Percentiles rank a stretch among this genome's conserved stretches.
These are phyloP conservation scores for Heliconius himera DNA, from an alignment of 1,140 invertebrate species.

Conservation along the genomic window DNA sequence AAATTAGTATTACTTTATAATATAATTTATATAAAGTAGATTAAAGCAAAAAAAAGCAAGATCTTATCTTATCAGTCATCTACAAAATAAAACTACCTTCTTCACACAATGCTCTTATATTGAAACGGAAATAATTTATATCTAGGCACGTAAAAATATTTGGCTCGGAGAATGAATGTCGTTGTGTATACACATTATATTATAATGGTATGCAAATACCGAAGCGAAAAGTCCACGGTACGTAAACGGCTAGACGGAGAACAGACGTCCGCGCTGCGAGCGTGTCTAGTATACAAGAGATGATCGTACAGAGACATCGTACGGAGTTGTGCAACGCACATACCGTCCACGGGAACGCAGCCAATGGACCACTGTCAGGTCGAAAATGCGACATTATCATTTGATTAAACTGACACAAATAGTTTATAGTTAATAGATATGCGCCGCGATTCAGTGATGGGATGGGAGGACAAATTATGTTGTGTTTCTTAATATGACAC, in stretches of 20 bases:
- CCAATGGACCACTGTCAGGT: constrained; percentile 58
- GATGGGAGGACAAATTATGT: constrained; percentile 17
- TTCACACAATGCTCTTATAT: constrained; percentile 17
- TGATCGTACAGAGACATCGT: constrained; percentile 56
- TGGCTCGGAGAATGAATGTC: constrained; percentile 62
- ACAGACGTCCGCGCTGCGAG: constrained; percentile 59
- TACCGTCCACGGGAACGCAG: constrained; percentile 64
- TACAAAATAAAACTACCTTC: not conserved
- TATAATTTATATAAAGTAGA: not conserved
- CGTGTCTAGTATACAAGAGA: constrained; percentile 61
- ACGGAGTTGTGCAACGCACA: constrained; percentile 67
- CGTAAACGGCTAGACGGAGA: constrained; percentile 72
- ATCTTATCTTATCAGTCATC: constrained; percentile 15
- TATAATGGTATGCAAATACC: constrained; percentile 63
- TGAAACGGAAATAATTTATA: constrained; percentile 50
- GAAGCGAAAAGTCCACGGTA: constrained; percentile 67
- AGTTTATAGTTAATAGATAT: constrained; percentile 38
- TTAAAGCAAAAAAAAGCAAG: not conserved
- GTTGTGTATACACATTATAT: constrained; percentile 50
- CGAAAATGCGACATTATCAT: constrained; percentile 48
- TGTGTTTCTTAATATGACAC: not conserved
- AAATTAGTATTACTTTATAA: not conserved
- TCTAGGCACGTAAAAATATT: constrained; percentile 68
- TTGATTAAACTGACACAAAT: constrained; percentile 45
- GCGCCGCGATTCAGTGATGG: constrained; percentile 29